Evolutionary conservation across 1,140 invertebrate genomes (phyloP).

Genomic region (Drosophila suzukii): DNA sequence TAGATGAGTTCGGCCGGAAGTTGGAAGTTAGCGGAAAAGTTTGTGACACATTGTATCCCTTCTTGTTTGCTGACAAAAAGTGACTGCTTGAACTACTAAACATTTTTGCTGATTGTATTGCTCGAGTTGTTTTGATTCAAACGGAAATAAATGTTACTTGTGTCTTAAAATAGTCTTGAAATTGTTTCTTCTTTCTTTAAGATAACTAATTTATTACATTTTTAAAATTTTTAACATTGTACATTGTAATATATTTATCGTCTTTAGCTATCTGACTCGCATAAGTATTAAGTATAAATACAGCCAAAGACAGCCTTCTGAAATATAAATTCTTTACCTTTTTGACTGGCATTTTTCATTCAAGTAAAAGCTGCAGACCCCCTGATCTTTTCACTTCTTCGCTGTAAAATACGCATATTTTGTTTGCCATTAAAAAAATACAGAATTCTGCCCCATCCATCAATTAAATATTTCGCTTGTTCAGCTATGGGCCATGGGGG

Average conservation of each 20-base stretch:
- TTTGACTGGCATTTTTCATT: background rate
- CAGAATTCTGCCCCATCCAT: conserved; percentile 16
- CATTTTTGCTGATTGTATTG: background rate
- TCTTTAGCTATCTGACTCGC: too few species aligned
- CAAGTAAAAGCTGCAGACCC: background rate
- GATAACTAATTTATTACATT: too few species aligned
- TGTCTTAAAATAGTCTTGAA: too few species aligned
- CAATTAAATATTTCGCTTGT: conserved; percentile 45
- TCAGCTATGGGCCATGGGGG: conserved; percentile 1
- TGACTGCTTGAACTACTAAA: background rate
- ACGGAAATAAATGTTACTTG: background rate
- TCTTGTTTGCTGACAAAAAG: conserved; percentile 5
- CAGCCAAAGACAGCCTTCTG: too few species aligned
- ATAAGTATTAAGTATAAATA: too few species aligned
- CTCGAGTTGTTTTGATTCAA: background rate
- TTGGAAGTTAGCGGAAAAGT: conserved; percentile 1
- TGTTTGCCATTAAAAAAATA: conserved; percentile 4
- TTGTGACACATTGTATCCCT: conserved; percentile 9
- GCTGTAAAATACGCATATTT: conserved; percentile 1
- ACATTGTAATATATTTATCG: too few species aligned
- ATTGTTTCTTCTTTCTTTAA: too few species aligned
- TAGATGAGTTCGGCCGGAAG: background rate
- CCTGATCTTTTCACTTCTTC: conserved; percentile 3
- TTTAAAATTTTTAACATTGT: too few species aligned
- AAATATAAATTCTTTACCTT: too few species aligned